A percentile compares a stretch with the other conserved stretches of the same genome.
Evolutionary conservation across 2,797 vertebrate species (phyloP).

Genomic region (Cirrhinus mrigala): DNA sequence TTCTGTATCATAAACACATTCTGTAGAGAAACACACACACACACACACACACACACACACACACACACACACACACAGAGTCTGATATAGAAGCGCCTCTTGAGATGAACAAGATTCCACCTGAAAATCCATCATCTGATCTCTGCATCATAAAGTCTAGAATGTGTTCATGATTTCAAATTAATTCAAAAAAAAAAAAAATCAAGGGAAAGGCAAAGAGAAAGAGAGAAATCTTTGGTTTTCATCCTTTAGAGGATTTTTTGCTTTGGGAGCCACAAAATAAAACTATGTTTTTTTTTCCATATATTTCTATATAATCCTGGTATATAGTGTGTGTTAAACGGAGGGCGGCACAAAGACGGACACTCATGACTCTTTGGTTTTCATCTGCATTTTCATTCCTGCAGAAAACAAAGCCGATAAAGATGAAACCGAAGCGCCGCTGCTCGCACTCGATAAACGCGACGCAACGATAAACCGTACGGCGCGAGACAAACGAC

Average conservation of each 20-base stretch:
- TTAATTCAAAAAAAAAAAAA: background rate
- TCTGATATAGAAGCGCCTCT: no score
- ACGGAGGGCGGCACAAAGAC: background rate
- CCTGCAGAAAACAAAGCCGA: background rate
- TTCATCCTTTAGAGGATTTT: constrained; percentile 81
- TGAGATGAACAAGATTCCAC: background rate
- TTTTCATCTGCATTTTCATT: background rate
- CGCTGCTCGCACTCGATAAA: background rate
- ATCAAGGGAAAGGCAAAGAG: constrained; percentile 68
- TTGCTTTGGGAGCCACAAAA: constrained; percentile 81
- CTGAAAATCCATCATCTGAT: background rate
- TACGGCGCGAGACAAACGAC: background rate
- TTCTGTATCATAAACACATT: constrained; percentile 13
- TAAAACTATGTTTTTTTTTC: constrained; percentile 15
- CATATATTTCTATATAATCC: constrained; percentile 56
- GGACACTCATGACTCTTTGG: constrained; percentile 8
- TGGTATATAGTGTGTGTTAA: background rate
- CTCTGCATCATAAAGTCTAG: background rate
- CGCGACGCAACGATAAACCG: background rate
- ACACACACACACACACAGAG: no score
- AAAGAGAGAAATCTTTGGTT: constrained; percentile 88
- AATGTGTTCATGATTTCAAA: background rate
- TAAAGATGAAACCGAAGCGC: background rate
- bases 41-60: no score
- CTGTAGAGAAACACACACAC: background rate